Evolutionary conservation across 2,888 invertebrate genomes (phyloP), one percentile per base, ranked within the genome.

Genomic region (Ectropis crepuscularia): DNA sequence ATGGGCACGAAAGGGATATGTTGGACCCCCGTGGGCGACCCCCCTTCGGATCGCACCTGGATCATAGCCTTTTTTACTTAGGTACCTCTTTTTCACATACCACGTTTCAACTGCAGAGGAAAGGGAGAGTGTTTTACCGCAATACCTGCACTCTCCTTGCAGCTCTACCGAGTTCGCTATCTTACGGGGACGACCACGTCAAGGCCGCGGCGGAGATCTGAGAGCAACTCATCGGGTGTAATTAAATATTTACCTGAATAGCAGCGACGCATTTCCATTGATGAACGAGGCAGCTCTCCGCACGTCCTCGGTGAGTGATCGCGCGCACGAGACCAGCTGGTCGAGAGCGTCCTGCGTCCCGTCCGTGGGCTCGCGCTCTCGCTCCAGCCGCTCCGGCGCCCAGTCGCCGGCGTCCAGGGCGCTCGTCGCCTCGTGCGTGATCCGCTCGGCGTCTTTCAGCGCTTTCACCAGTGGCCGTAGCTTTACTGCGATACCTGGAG

Each of bases 241-340:
- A 28, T 28, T 28, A 2, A 28, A 28, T 28, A 28, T 28, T 69
- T 50, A 94, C 94, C 96, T 97, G 90, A 96, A 98, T 2, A 97
- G 90, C 61, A 96, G 88, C 63, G 96, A 95, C 47, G 96, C 96
- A 83, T 97, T 97, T 65, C 96, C 97, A 89, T 97, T 98, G 77
- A 98, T 98, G 81, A 98, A 97, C 10, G 98, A 97, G 12, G 98
- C 96, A 11, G 97, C 96, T 83, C 97, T 96, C 71, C 97, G 94
- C 45, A 98, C 97, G 88, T 98, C 98, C 84, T 97, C 97, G 0
- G 96, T 97, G 38, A 99, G 94, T 7, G 97, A 96, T 80, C 97
- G 94, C 11, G 98, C 96, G 79, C 97, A 97, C 8, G 96, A 96
- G 68, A 98, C 96, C 65, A 99, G 93, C 85, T 97, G 97, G 86